Evolutionary conservation across 2,888 invertebrate genomes (phyloP), one percentile per base, ranked within the genome.

Genomic region (Lamproptera curius): DNA sequence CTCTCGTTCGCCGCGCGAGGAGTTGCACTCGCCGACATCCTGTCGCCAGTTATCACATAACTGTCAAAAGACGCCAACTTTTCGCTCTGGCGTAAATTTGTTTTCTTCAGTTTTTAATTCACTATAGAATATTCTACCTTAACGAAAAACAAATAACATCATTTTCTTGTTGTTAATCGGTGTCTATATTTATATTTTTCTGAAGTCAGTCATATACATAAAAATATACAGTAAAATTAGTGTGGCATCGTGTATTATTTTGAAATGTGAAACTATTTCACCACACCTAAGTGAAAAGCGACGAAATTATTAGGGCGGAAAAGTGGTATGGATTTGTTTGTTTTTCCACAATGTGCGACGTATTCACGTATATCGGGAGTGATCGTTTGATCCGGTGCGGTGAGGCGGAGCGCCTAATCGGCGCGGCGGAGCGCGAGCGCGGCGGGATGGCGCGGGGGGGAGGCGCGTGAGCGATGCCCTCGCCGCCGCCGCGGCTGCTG

Each of bases 321-420:
- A 14, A 26, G 20, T 20, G 20, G 20, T 6, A 20, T 20, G 20
- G 20, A 6, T 20, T 20, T 20, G 20, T 20, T 20, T n/a, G n/a
- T n/a, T 20, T 20, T 20, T 20, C 6, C 20, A 20, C 20, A 20
- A 20, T 20, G 20, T 16, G 3, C 33, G 42, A 41, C 39, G 38
- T 41, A 14, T 49, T 39, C 15, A 28, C 26, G 36, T 10, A 34
- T 37, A 16, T 33, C 42, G 34, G 54, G 56, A 52, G 45, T 55
- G 42, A 35, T 51, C 62, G 62, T 71, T 72, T 73, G 72, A 75
- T 70, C 73, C 56, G 59, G 68, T 56, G 70, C 67, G 61, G 56
- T 56, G 56, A 62, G 51, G 57, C 62, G 65, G 6, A 6, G 20
- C 20, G 20, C 20, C 6, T 20, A 20, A 20, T 20, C 50, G 58